phyloP scores from a whole-genome alignment of 2,797 vertebrate genomes.

The Gobionotothen gibberifrons region DNA sequence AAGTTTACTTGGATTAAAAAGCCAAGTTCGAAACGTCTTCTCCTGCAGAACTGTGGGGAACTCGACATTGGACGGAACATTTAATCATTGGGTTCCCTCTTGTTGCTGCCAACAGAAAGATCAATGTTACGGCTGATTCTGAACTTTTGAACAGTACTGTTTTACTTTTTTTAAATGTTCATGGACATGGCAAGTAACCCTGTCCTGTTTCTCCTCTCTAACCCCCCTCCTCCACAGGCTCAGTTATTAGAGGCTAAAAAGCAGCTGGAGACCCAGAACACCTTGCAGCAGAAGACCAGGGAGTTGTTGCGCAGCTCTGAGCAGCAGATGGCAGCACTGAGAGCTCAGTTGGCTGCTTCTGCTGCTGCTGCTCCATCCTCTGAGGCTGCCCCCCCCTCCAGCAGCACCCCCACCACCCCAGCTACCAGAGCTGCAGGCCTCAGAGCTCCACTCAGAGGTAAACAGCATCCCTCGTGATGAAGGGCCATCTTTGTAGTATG shows the following conservation, averaged over 20 bases:
- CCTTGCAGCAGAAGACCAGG: constrained; percentile 90
- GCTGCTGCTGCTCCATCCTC: constrained; percentile 57
- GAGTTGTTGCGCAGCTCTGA: constrained; percentile 92
- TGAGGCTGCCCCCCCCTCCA: constrained; percentile 43
- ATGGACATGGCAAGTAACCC: not conserved
- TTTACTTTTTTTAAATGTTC: not conserved
- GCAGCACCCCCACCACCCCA: constrained; percentile 43
- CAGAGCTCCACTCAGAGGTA: constrained; percentile 72
- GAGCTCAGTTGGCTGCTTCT: constrained; percentile 78
- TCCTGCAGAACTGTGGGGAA: no score
- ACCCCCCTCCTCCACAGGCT: constrained; percentile 52
- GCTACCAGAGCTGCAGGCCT: constrained; percentile 52
- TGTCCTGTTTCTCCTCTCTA: not conserved
- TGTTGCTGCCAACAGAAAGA: not conserved
- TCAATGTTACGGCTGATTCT: not conserved
- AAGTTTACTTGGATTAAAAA: no score
- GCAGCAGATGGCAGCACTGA: constrained; percentile 87
- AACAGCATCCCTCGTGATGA: not conserved
- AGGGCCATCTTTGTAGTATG: not conserved
- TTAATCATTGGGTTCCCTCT: no score
- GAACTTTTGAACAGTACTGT: not conserved
- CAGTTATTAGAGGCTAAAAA: constrained; percentile 93
- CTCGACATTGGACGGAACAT: no score
- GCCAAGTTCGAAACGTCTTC: no score
- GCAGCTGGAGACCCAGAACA: constrained; percentile 90